A percentile compares a stretch with the other conserved stretches of the same genome.
Conservation (phyloP, 2,888 invertebrate species). For the Schizaphis graminum region DNA sequence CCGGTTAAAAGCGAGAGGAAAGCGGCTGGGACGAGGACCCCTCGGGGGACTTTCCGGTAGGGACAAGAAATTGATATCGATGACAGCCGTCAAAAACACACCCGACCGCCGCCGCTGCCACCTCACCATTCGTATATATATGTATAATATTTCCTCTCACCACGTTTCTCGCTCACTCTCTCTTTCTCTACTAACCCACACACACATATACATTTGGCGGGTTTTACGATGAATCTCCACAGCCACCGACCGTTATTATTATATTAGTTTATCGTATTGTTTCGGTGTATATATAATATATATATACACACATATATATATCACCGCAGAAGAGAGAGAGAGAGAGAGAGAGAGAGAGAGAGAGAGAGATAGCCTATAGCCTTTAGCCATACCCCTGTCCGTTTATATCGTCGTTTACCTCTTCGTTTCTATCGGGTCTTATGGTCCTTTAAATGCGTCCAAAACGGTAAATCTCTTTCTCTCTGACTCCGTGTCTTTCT, state of each 20-base stretch:
- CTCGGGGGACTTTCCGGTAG: constrained; percentile 35
- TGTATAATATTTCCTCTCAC: not conserved
- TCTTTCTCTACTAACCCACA: not conserved
- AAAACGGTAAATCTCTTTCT: not conserved
- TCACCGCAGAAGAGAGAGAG: not conserved
- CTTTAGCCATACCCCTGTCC: not conserved
- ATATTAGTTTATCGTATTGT: constrained; percentile 55
- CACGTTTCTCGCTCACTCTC: not conserved
- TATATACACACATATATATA: not conserved
- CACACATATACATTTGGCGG: constrained; percentile 21
- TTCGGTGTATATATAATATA: not conserved
- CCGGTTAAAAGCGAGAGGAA: not conserved
- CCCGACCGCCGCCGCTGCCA: constrained; percentile 1
- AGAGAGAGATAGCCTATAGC: not conserved
- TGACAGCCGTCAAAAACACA: constrained; percentile 64
- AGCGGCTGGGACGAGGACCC: not conserved
- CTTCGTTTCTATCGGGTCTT: not conserved
- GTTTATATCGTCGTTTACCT: constrained; percentile 24
- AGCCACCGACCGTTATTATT: constrained; percentile 24
- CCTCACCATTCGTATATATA: not conserved
- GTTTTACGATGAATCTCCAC: constrained; percentile 31
- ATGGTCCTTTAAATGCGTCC: not conserved
- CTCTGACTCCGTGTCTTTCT: not conserved
- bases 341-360: not conserved
- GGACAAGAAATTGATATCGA: constrained; percentile 65